Conservation (phyloP, 2,888 invertebrate genomes). For the Zaprionus bogoriensis region DNA sequence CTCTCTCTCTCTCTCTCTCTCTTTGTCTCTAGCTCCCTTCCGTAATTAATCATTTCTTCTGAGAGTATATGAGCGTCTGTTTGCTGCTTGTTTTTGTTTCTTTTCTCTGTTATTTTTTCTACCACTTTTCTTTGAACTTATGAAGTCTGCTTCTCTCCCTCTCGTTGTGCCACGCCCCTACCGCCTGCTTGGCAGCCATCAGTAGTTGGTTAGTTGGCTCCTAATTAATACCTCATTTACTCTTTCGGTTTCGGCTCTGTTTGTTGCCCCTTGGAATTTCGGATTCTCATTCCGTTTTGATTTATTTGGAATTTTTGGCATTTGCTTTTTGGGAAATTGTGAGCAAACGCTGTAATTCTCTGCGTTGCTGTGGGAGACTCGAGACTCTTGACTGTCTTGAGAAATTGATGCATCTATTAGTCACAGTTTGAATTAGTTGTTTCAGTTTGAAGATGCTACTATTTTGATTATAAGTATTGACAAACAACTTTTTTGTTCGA, state of each 20-base stretch:
- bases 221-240: conserved; percentile 77
- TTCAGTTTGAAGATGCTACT: too few species aligned
- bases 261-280: conserved; percentile 20
- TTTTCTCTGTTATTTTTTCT: conserved; percentile 24
- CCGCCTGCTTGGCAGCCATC: conserved; percentile 17
- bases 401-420: too few species aligned
- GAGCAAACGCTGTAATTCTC: neutral
- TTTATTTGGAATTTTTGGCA: conserved; percentile 20
- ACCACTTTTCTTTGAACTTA: conserved; percentile 25
- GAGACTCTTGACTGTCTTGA: neutral
- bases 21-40: conserved; percentile 2
- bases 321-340: conserved; percentile 7
- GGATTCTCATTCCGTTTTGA: conserved; percentile 33
- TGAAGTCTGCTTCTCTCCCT: conserved; percentile 5
- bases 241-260: conserved; percentile 27
- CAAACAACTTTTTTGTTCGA: too few species aligned
- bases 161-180: neutral
- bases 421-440: too few species aligned
- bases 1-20: neutral
- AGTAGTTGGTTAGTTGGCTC: conserved; percentile 56
- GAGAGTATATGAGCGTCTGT: conserved; percentile 18
- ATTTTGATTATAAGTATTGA: too few species aligned
- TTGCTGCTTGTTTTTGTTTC: conserved; percentile 34
- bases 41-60: conserved; percentile 71
- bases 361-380: neutral